A percentile compares a stretch with the other conserved stretches of the same genome.
Evolutionary conservation across 2,888 invertebrate genomes (phyloP).

Genomic region (Ochropleura plecta): DNA sequence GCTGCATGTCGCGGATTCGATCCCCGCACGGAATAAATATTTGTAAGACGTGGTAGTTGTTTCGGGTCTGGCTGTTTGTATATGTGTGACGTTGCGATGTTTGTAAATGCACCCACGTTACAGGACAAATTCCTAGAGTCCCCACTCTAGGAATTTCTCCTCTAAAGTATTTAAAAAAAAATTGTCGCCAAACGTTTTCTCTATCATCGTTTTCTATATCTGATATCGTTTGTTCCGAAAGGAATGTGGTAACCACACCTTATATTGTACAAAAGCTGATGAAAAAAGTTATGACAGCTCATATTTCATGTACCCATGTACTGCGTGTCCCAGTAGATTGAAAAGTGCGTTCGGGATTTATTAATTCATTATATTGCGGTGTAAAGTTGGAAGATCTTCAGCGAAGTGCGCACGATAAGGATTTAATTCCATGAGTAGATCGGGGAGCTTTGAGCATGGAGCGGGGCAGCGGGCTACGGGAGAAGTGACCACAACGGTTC

Average conservation of each 20-base stretch:
- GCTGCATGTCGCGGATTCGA: no score
- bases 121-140: no score
- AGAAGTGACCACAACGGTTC: conserved; percentile 84
- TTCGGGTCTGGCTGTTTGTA: no score
- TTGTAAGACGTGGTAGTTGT: no score
- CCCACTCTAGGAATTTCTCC: no score
- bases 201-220: background rate
- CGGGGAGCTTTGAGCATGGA: conserved; percentile 73
- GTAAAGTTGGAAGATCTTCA: conserved; percentile 60
- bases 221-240: conserved; percentile 8
- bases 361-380: conserved; percentile 56
- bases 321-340: conserved; percentile 16
- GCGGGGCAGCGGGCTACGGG: conserved; percentile 69
- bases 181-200: no score
- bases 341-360: conserved; percentile 55
- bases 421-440: conserved; percentile 76
- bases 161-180: no score
- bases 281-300: conserved; percentile 48
- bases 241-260: conserved; percentile 15
- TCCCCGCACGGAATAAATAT: no score
- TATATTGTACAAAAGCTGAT: conserved; percentile 31
- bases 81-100: no score
- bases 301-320: conserved; percentile 26
- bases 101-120: no score
- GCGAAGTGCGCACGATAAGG: conserved; percentile 69